These are phyloP conservation scores for Muntiacus reevesi DNA, from an alignment of 2,113 vertebrate genomes.

Conservation along the genomic window DNA sequence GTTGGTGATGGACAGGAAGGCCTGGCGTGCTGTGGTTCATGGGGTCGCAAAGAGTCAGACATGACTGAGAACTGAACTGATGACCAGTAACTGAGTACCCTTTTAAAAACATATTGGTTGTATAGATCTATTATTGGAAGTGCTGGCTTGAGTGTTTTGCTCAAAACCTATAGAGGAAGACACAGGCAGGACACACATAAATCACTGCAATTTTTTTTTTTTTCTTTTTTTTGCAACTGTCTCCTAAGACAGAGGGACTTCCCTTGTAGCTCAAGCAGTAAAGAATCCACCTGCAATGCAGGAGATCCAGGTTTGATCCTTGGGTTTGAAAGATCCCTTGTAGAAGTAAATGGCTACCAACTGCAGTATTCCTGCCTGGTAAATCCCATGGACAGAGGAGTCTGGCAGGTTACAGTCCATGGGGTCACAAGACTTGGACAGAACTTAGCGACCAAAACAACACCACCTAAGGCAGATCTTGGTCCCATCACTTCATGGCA, in stretches of 20 bases:
- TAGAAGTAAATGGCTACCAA: background rate
- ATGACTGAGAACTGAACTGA: background rate
- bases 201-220: background rate
- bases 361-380: background rate
- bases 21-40: too few relatives aligned
- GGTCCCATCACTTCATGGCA: background rate
- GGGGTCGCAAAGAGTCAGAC: too few relatives aligned
- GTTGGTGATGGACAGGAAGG: too few relatives aligned
- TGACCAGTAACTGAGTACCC: background rate
- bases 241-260: background rate
- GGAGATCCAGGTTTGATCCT: fast-evolving
- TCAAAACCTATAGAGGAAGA: background rate
- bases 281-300: background rate
- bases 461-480: background rate
- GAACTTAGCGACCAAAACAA: background rate
- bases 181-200: background rate
- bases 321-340: background rate
- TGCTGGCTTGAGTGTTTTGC: background rate
- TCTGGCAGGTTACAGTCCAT: background rate
- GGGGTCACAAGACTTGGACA: background rate
- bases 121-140: background rate
- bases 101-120: background rate
- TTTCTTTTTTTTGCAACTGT: too few relatives aligned
- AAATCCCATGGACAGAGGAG: background rate
- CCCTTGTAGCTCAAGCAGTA: background rate